Base-by-base conservation (phyloP, 2,797 vertebrate species). In the Anomalospiza imberbis region DNA sequence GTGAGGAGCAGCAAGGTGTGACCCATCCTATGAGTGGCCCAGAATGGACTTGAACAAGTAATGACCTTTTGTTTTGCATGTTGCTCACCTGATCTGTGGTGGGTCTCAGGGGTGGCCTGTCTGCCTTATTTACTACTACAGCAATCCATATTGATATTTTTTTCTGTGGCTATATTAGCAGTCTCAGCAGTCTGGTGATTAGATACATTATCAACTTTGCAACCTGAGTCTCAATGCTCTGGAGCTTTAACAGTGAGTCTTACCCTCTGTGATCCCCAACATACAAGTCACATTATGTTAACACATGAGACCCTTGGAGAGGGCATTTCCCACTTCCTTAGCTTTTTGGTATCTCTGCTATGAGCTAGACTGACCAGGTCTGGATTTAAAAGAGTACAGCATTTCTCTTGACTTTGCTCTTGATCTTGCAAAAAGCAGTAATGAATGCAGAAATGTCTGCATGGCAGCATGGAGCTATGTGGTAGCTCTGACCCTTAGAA, bases 91-190 rank as follows among this genome's bases (percentile, higher is more conserved):
- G 40, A 54, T 22, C 62, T 53, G 24, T 44, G 32, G 9, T 40
- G 50, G 13, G 29, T 80, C 73, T 78, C 20, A 9, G 73, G 13
- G 11, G 9, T 58, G 24, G 48, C 9, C 42, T 72, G 21, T 40
- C 66, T 66, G 16, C 66, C 7, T 11, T 57, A 18, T 57, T 74
- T 75, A 53, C 76, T 13, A 32, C 28, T 61, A 19, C 32, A 71
- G 50, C 53, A 63, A 61, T 55, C 42, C 47, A 38, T 14, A 71
- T 31, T 12, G 22, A 47, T 32, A 60, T 24, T 22, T 60, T 88
- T 80, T 88, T 95, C 73, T 67, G 84, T 93, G 72, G 36, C 87
- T 83, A 17, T 94, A 17, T 94, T 80, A 48, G 75, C 75, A 91
- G 32, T 42, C 62, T 74, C 66, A 72, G 76, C 66, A 72, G 54